phyloP scores from a whole-genome alignment of 1,140 invertebrate genomes.

The Mactra quadrangularis region DNA sequence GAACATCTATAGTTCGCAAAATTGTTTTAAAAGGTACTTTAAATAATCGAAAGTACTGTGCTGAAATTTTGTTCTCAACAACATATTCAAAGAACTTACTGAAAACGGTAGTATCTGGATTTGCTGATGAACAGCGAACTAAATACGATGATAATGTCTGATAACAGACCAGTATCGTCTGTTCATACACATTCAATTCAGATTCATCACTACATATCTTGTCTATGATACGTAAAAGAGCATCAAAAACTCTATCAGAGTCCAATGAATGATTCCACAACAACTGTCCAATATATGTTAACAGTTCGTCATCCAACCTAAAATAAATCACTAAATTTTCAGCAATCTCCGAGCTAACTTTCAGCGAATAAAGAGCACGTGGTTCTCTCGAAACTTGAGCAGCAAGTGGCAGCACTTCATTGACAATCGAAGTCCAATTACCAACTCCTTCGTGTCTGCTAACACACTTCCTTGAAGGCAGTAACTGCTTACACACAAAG shows the following conservation, averaged over 20 bases:
- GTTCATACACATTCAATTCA: too few relatives aligned
- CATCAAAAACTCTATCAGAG: background rate
- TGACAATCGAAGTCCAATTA: background rate
- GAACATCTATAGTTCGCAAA: background rate
- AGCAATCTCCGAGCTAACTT: constrained; percentile 20
- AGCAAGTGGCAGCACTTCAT: background rate
- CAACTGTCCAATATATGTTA: background rate
- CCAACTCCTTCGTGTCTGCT: too few relatives aligned
- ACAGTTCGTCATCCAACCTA: background rate
- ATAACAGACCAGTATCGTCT: background rate
- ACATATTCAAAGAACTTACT: background rate
- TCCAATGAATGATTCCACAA: constrained; percentile 1
- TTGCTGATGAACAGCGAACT: background rate
- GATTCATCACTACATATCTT: background rate
- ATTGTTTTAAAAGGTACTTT: constrained; percentile 2
- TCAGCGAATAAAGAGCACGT: constrained; percentile 1
- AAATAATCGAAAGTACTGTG: background rate
- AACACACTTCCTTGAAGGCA: too few relatives aligned
- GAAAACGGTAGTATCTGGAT: constrained; percentile 2
- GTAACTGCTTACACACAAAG: too few relatives aligned
- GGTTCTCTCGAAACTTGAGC: background rate
- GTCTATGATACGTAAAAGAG: background rate
- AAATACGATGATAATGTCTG: constrained; percentile 4
- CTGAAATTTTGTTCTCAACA: background rate
- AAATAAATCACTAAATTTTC: background rate